phyloP scores from a whole-genome alignment of 2,888 invertebrate genomes.

The Drosophila rubida region DNA sequence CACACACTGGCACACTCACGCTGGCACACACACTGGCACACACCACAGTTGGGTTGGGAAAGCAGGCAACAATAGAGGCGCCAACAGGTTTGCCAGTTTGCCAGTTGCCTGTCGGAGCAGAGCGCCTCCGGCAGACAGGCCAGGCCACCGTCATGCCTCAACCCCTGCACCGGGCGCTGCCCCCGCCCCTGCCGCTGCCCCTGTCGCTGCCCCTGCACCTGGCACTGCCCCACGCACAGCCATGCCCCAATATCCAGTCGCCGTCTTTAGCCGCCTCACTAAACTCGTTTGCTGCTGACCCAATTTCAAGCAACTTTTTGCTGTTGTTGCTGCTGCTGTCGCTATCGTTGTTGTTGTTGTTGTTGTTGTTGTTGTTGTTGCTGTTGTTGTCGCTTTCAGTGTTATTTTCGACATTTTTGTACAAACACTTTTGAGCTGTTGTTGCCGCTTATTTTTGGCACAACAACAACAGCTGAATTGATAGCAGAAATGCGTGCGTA shows the following conservation, averaged over 20 bases:
- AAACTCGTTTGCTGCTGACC: conserved; percentile 75
- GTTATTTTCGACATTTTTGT: conserved; percentile 13
- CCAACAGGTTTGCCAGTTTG: conserved; percentile 74
- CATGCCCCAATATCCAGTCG: conserved; percentile 21
- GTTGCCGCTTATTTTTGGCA: conserved; percentile 23
- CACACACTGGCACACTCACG: conserved; percentile 6
- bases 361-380: conserved; percentile 17
- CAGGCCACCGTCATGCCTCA: conserved; percentile 17
- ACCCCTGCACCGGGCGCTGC: background rate
- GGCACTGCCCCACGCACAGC: background rate
- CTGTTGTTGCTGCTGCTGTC: conserved; percentile 20
- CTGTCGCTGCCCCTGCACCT: too few relatives aligned
- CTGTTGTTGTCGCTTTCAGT: conserved; percentile 20
- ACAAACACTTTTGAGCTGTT: conserved; percentile 9
- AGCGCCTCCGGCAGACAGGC: conserved; percentile 6
- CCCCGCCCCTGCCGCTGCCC: background rate
- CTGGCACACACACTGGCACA: background rate
- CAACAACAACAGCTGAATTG: conserved; percentile 29
- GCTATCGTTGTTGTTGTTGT: conserved; percentile 54
- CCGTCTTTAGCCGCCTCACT: conserved; percentile 30
- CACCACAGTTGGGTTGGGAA: conserved; percentile 6
- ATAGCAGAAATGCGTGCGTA: conserved; percentile 40
- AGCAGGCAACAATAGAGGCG: conserved; percentile 12
- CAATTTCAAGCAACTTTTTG: conserved; percentile 68
- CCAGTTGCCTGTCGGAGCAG: background rate